phyloP scores from a whole-genome alignment of 2,113 vertebrate species.

The Dolichotis patagonum region DNA sequence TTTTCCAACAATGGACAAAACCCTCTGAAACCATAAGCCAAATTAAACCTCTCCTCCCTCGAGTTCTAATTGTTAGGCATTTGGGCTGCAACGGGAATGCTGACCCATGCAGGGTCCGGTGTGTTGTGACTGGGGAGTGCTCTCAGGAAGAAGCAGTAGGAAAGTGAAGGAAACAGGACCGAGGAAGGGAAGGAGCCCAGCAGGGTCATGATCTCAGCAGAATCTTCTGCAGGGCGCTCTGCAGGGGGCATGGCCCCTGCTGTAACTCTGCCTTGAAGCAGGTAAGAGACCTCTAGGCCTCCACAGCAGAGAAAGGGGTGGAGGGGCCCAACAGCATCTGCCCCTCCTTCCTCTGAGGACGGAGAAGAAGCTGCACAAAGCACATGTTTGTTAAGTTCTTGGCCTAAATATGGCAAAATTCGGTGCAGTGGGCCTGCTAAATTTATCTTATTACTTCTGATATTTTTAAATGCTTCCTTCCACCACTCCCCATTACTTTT shows the following conservation, averaged over 20 bases:
- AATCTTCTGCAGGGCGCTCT: not conserved
- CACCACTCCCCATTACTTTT: accelerated
- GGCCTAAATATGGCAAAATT: not conserved
- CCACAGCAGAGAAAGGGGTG: not conserved
- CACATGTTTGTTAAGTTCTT: not conserved
- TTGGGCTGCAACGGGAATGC: not conserved
- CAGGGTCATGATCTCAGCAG: not conserved
- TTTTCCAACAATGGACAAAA: no score
- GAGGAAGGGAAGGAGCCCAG: not conserved
- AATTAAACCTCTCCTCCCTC: not conserved
- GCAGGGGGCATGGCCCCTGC: accelerated
- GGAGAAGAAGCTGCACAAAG: not conserved
- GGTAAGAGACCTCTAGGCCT: not conserved
- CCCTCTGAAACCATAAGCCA: not conserved
- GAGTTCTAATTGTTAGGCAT: not conserved
- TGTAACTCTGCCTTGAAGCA: not conserved
- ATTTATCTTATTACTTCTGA: not conserved
- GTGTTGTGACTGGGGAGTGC: no score
- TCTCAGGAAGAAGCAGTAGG: not conserved
- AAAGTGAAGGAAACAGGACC: not conserved
- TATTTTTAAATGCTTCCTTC: not conserved
- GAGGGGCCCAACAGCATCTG: accelerated
- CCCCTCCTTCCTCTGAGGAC: not conserved
- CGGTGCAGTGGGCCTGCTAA: not conserved
- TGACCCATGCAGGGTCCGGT: not conserved